phyloP scores from a whole-genome alignment of 1,140 invertebrate species.

The Chlorops oryzae region DNA sequence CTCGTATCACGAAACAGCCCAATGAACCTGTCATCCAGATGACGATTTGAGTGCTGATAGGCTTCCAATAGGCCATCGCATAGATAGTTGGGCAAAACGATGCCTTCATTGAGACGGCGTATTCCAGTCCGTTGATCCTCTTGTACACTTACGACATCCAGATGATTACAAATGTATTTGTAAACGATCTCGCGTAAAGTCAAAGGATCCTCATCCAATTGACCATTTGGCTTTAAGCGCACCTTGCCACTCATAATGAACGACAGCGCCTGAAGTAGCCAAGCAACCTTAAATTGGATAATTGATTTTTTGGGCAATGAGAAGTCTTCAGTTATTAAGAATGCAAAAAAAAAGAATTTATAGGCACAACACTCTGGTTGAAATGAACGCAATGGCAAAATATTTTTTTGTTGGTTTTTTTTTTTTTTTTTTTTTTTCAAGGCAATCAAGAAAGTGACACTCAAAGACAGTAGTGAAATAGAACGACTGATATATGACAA shows the following conservation, averaged over 20 bases:
- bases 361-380: too few species aligned
- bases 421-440: too few species aligned
- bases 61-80: constrained; percentile 62
- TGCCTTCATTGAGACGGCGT: constrained; percentile 24
- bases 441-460: too few species aligned
- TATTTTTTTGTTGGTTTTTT: too few species aligned
- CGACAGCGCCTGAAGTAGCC: too few species aligned
- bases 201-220: constrained; percentile 41
- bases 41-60: constrained; percentile 52
- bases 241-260: constrained; percentile 46
- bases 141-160: constrained; percentile 55
- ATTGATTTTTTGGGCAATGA: too few species aligned
- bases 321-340: too few species aligned
- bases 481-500: too few species aligned
- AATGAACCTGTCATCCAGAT: constrained; percentile 61
- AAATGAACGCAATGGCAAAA: too few species aligned
- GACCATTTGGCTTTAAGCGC: constrained; percentile 44
- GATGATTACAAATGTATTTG: constrained; percentile 58
- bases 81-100: constrained; percentile 63
- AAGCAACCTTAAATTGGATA: too few species aligned
- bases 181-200: constrained; percentile 58
- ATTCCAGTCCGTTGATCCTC: constrained; percentile 8
- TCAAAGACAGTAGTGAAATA: too few species aligned
- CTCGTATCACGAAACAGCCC: constrained; percentile 63
- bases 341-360: too few species aligned